Base-by-base conservation (phyloP, 2,113 vertebrate genomes). In the Oxyruncus cristatus region DNA sequence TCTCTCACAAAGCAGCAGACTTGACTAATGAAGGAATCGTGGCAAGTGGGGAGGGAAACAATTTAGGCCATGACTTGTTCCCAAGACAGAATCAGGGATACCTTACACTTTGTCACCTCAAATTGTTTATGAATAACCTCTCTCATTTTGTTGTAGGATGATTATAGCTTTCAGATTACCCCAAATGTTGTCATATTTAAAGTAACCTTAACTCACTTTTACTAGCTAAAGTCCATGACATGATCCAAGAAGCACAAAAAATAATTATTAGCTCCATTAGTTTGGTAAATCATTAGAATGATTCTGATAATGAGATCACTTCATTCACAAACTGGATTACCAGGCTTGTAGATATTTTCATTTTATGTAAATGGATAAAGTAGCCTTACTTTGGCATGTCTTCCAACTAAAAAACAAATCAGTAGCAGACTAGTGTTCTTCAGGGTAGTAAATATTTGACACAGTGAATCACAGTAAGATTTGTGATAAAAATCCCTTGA, bases 11-110 rank as follows among this genome's bases (percentile, higher is more conserved):
- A 88, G 32, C 24, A 76, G 67, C 13, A 85, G 63, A 66, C 19
- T 20, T 44, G 16, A 67, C 7, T 47, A 81, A 67, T 0, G 3
- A 83, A 75, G 46, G n/a, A 46, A 73, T 21, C 0, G 0, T 55
- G 18, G 35, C 39, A 88, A 73, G 50, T 35, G 21, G 20, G 41
- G 20, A 61, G 16, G 13, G 8, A 82, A 82, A 47, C 66, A 80
- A 89, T 66, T 74, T 56, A 84, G 49, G 16, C 12, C 14, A n/a
- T 30, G 30, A 7, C 32, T 72, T 53, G 44, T 70, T 88, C 42
- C n/a, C 21, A 61, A 74, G 39, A 30, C 9, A 85, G 35, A 75
- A 82, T 71, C 26, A 55, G 26, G 0, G 5, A 26, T 10, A 59
- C 4, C 15, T 58, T n/a, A 75, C 3, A 49, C 16, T 74, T 80